A percentile compares a stretch with the other conserved stretches of the same genome.
phyloP scores from a whole-genome alignment of 2,797 vertebrate species.

The Semotilus atromaculatus region DNA sequence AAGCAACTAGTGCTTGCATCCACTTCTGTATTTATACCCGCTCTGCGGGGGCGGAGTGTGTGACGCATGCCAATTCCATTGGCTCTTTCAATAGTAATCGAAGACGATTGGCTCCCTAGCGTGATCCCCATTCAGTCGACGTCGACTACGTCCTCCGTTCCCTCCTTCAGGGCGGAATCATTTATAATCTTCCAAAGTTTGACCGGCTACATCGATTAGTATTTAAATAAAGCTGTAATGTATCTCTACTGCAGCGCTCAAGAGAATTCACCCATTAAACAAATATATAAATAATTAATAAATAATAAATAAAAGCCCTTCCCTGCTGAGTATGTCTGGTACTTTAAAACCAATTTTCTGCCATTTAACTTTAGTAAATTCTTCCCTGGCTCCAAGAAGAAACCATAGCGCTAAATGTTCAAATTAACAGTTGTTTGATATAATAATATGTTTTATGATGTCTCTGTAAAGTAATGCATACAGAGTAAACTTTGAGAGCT shows the following conservation, averaged over 20 bases:
- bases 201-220: constrained; percentile 37
- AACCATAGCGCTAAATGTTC: constrained; percentile 20
- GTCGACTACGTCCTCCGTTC: too few species aligned
- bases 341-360: constrained; percentile 43
- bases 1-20: too few species aligned
- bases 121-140: too few species aligned
- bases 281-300: background rate
- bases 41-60: too few species aligned
- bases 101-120: too few species aligned
- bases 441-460: background rate
- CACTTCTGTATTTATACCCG: too few species aligned
- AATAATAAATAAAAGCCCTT: background rate
- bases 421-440: constrained; percentile 40
- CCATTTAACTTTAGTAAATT: constrained; percentile 35
- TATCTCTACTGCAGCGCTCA: constrained; percentile 11
- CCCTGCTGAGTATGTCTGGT: constrained; percentile 25
- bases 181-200: background rate
- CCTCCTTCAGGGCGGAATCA: too few species aligned
- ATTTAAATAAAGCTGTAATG: constrained; percentile 39
- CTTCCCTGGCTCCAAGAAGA: constrained; percentile 15
- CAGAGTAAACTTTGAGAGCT: background rate
- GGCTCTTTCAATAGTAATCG: too few species aligned
- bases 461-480: background rate
- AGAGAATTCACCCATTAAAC: constrained; percentile 32
- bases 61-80: too few species aligned